These are phyloP conservation scores for Forficula auricularia DNA, from an alignment of 1,140 invertebrate species.

Conservation along the genomic window DNA sequence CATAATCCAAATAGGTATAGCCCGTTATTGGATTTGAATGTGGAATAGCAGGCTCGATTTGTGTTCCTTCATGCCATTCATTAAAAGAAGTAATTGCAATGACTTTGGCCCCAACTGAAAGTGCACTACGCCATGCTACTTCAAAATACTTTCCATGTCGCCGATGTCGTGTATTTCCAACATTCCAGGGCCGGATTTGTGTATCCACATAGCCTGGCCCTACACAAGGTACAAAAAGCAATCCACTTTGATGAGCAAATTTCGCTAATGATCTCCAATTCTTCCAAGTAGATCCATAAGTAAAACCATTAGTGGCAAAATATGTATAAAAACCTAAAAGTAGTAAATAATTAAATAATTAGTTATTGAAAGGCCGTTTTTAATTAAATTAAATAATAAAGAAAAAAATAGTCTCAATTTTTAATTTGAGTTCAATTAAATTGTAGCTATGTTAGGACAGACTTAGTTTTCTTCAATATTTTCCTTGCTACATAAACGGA, in stretches of 20 bases:
- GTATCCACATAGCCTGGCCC: slow-evolving; percentile 40
- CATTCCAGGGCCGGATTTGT: slow-evolving; percentile 33
- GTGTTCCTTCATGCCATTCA: slow-evolving; percentile 41
- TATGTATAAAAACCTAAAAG: slow-evolving; percentile 37
- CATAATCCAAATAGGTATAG: slow-evolving; percentile 35
- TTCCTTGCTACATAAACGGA: too few relatives aligned
- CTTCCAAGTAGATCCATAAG: slow-evolving; percentile 42
- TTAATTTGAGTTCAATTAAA: too few relatives aligned
- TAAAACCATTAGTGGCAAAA: slow-evolving; percentile 37
- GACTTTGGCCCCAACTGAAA: slow-evolving; percentile 29
- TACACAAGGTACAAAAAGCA: slow-evolving; percentile 39
- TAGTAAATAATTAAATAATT: too few relatives aligned
- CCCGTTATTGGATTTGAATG: slow-evolving; percentile 22
- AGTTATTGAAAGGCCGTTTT: too few relatives aligned
- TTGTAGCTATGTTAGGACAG: too few relatives aligned
- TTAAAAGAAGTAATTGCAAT: slow-evolving; percentile 41
- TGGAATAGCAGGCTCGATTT: slow-evolving; percentile 38
- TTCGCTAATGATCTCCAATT: slow-evolving; percentile 38
- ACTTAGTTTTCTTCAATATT: too few relatives aligned
- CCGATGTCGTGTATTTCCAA: slow-evolving; percentile 32
- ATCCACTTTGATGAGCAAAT: slow-evolving; percentile 33
- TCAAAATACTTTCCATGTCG: slow-evolving; percentile 29
- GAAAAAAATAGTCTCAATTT: too few relatives aligned
- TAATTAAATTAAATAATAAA: too few relatives aligned
- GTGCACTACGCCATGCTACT: slow-evolving; percentile 33